These are phyloP conservation scores for Gymnocheta viridis DNA, from an alignment of 2,888 invertebrate species.

Conservation along the genomic window DNA sequence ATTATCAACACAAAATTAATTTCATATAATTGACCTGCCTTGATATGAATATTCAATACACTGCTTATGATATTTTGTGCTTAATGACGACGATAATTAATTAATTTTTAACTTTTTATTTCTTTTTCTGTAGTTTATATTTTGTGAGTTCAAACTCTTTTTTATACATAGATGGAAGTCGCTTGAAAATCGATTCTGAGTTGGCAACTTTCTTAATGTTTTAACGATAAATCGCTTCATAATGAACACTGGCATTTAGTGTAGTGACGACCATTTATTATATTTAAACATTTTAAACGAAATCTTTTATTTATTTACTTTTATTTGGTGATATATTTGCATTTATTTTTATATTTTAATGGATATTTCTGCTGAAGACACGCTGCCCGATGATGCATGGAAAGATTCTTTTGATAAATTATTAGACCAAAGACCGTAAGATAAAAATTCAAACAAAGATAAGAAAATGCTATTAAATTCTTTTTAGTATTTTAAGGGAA, in stretches of 20 bases:
- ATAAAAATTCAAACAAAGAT: background rate
- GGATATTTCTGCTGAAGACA: conserved; percentile 70
- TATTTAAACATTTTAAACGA: background rate
- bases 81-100: too few species aligned
- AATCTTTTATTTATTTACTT: background rate
- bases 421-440: conserved; percentile 76
- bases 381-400: conserved; percentile 77
- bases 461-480: background rate
- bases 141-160: too few species aligned
- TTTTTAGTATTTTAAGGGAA: conserved; percentile 74
- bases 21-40: too few species aligned
- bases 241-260: background rate
- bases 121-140: too few species aligned
- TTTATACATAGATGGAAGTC: too few species aligned
- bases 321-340: background rate
- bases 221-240: background rate
- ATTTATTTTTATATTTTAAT: conserved; percentile 1
- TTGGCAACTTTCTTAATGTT: too few species aligned
- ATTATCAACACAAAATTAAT: too few species aligned
- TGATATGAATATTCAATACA: too few species aligned
- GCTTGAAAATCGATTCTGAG: too few species aligned
- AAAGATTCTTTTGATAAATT: conserved; percentile 79
- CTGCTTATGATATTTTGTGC: too few species aligned
- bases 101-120: too few species aligned
- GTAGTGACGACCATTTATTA: background rate